Conservation (phyloP, 2,113 vertebrate species). For the Plecturocebus donacophilus region DNA sequence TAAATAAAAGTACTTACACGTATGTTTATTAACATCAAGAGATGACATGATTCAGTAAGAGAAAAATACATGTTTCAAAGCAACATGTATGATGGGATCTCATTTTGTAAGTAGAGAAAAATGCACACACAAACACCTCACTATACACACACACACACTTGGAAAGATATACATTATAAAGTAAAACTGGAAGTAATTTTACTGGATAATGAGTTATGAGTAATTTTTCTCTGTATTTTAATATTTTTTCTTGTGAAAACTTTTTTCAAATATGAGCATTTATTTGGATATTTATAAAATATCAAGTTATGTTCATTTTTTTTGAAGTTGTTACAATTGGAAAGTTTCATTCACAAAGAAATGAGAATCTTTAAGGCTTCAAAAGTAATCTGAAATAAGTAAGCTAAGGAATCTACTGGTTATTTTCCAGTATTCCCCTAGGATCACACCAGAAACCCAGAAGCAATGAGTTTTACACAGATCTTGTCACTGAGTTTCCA, state of each 20-base stretch:
- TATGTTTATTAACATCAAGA: background rate
- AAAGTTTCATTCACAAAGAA: background rate
- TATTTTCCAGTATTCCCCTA: background rate
- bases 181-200: constrained; percentile 4
- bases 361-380: background rate
- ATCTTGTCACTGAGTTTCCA: background rate
- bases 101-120: background rate
- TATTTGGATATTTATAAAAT: background rate
- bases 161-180: background rate
- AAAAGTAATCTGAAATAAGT: constrained; percentile 3
- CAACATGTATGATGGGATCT: background rate
- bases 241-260: background rate
- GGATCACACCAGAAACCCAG: background rate
- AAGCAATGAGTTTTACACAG: background rate
- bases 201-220: background rate
- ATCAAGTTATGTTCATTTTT: background rate
- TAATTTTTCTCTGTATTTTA: background rate
- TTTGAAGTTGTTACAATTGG: background rate
- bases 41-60: background rate
- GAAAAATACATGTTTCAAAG: background rate
- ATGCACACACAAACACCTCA: background rate
- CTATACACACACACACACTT: background rate
- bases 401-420: background rate
- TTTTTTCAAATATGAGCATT: background rate
- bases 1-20: background rate